phyloP scores from a whole-genome alignment of 2,113 vertebrate genomes.

The Apodemus speciosus region DNA sequence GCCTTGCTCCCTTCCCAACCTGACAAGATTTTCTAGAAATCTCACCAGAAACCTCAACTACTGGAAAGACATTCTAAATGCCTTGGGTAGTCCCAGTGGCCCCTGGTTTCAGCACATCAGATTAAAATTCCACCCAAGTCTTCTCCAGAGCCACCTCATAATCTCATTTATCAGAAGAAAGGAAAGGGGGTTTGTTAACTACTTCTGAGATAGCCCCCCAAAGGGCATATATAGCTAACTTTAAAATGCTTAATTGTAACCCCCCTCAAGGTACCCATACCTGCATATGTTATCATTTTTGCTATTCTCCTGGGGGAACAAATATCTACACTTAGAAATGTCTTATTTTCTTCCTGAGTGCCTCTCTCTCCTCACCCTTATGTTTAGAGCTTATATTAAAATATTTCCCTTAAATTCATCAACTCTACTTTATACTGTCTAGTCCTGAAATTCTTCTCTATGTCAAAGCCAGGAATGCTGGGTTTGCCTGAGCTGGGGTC shows the following conservation, averaged over 20 bases:
- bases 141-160: neutral
- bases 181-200: neutral
- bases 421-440: neutral
- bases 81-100: neutral
- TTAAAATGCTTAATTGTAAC: neutral
- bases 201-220: neutral
- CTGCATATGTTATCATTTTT: neutral
- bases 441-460: neutral
- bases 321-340: neutral
- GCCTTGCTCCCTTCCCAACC: neutral
- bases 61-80: neutral
- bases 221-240: neutral
- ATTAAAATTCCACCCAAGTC: neutral
- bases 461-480: neutral
- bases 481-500: neutral
- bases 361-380: too few relatives aligned
- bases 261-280: neutral
- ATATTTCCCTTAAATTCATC: neutral
- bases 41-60: neutral
- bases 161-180: neutral
- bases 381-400: neutral
- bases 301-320: neutral
- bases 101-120: neutral
- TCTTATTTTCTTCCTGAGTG: neutral
- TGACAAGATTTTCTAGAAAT: neutral